Base-by-base conservation (phyloP, 35 echinoderm and acorn worm genomes). In the Apostichopus californicus region DNA sequence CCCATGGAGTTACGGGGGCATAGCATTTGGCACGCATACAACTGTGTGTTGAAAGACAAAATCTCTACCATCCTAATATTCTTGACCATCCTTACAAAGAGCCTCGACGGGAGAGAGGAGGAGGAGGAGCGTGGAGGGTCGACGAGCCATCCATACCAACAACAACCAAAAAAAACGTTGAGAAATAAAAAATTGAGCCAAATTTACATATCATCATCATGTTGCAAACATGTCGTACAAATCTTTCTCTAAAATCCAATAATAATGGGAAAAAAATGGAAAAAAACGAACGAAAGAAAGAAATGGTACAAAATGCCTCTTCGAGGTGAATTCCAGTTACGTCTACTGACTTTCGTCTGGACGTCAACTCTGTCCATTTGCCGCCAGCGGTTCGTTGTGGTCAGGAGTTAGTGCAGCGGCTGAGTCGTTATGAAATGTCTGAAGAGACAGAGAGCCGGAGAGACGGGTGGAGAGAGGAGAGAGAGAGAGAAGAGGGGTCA, bases 131-230 rank as follows among this genome's bases (percentile, higher is more conserved):
- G 5, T 20, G 21, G 71, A 75, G 71, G 1, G 15, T 18, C 20
- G 71, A 75, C 20, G 17, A 75, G 15, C n/a, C 71, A 1, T 75
- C 20, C 14, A 18, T 75, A 75, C 71, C 7, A 75, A 75, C 11
- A 68, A 68, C 11, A 11, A 75, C 71, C 26, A 28, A 20, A 6
- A 75, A n/a, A 46, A 46, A 46, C 34, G 34, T 46, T 46, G 21
- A 75, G 71, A 75, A 22, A 18, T 22, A 75, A 75, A 75, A 75
- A 75, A 75, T 18, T 14, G 71, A 75, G 71, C 71, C 71, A 24
- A 75, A 75, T 75, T 75, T 75, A 75, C 71, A 75, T 75, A 75
- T 75, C 71, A 75, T 75, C 71, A 75, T 22, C n/a, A 20, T 75
- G 71, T 75, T 75, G 13, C 71, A 75, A 75, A 75, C 71, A 75